phyloP scores from a whole-genome alignment of 2,888 invertebrate species.

The Protonemura montana region DNA sequence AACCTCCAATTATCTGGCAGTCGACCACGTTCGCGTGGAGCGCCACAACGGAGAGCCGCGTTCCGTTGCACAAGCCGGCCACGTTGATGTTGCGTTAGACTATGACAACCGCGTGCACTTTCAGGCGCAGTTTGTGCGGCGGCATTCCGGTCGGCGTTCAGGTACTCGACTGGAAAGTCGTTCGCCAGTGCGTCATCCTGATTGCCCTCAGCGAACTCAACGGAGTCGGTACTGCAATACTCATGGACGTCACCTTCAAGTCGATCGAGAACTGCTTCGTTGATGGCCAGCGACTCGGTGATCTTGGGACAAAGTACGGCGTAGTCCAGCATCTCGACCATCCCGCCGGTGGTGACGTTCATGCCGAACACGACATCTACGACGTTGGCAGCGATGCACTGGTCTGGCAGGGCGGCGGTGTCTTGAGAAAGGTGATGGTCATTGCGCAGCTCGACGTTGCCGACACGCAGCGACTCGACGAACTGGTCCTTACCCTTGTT shows the following conservation, averaged over 20 bases:
- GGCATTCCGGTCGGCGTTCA: slow-evolving; percentile 49
- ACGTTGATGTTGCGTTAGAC: slow-evolving; percentile 51
- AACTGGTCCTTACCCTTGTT: background rate
- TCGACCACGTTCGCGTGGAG: background rate
- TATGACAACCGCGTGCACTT: slow-evolving; percentile 51
- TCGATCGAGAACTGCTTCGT: background rate
- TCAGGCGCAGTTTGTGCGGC: slow-evolving; percentile 51
- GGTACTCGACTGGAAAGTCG: background rate
- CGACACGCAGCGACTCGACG: slow-evolving; percentile 9
- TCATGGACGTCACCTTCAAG: background rate
- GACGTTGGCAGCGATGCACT: background rate
- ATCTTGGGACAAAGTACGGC: slow-evolving; percentile 17
- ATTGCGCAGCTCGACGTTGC: slow-evolving; percentile 7
- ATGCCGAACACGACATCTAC: background rate
- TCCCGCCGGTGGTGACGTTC: background rate
- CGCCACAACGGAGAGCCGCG: slow-evolving; percentile 42
- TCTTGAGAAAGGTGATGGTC: background rate
- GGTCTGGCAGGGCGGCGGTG: slow-evolving; percentile 3
- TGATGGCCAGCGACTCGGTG: slow-evolving; percentile 2
- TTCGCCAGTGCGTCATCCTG: background rate
- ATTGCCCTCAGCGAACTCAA: background rate
- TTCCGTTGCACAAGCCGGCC: slow-evolving; percentile 51
- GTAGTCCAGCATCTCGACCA: background rate
- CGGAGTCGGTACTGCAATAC: background rate
- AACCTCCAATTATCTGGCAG: background rate